Evolutionary conservation across 1,140 invertebrate species (phyloP).

Genomic region (Pteromalus puparum): DNA sequence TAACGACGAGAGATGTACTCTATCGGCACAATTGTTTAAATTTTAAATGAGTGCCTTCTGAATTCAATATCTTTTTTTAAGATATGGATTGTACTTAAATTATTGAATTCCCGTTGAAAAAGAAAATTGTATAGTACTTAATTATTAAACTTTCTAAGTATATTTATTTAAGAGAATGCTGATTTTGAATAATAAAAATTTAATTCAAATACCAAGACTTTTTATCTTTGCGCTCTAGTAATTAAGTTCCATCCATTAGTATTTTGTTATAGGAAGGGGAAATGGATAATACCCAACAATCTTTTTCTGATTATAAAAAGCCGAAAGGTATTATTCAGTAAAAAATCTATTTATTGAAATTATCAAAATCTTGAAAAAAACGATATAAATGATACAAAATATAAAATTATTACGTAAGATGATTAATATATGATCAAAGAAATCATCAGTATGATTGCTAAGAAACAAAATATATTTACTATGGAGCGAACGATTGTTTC

Average conservation of each 20-base stretch:
- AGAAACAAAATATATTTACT: too few species aligned
- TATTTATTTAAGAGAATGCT: conserved; percentile 49
- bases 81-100: conserved; percentile 40
- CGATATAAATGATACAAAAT: too few species aligned
- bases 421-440: too few species aligned
- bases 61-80: conserved; percentile 34
- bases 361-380: too few species aligned
- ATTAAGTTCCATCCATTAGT: neutral
- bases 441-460: too few species aligned
- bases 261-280: too few species aligned
- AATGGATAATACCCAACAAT: too few species aligned
- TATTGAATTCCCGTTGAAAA: conserved; percentile 18
- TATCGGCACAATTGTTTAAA: conserved; percentile 42
- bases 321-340: too few species aligned
- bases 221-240: neutral
- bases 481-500: too few species aligned
- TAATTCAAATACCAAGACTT: conserved; percentile 6
- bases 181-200: conserved; percentile 48
- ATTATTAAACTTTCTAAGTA: conserved; percentile 44
- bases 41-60: conserved; percentile 35
- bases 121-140: conserved; percentile 46
- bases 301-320: too few species aligned
- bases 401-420: too few species aligned
- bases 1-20: neutral
- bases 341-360: too few species aligned